Conservation (phyloP, 2,113 vertebrate genomes). For the Nothocercus nigrocapillus region DNA sequence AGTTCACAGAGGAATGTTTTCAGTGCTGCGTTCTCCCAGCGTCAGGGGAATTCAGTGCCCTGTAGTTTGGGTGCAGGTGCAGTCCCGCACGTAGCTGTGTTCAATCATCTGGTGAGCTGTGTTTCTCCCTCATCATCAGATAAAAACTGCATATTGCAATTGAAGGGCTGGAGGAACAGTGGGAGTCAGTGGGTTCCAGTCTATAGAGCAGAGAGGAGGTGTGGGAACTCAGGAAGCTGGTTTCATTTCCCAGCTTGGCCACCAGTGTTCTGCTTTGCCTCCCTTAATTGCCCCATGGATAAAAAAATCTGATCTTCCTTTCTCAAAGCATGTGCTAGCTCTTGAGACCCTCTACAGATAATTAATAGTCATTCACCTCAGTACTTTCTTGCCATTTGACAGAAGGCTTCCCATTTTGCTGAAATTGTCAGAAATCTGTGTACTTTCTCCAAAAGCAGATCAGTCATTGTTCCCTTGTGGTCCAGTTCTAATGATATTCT, state of each 20-base stretch:
- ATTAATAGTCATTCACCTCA: neutral
- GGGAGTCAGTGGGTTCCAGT: neutral
- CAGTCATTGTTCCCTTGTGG: neutral
- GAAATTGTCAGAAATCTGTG: neutral
- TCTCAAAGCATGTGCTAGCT: neutral
- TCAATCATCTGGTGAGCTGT: neutral
- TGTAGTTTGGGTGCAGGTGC: neutral
- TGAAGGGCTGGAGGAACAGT: neutral
- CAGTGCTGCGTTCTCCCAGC: neutral
- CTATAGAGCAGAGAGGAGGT: neutral
- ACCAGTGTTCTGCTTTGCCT: neutral
- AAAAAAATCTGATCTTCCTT: neutral
- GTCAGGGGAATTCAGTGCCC: neutral
- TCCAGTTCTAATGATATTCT: neutral
- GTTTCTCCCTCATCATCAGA: constrained; percentile 3
- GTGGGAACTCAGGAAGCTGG: neutral
- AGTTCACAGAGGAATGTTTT: neutral
- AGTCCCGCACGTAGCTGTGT: neutral
- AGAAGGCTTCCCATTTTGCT: neutral
- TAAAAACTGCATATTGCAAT: neutral
- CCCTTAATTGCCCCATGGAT: neutral
- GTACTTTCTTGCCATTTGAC: neutral
- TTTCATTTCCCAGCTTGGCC: neutral
- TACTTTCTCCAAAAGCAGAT: neutral
- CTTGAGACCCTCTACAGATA: neutral